These are phyloP conservation scores for Blera fallax DNA, from an alignment of 2,888 invertebrate genomes.

Conservation along the genomic window DNA sequence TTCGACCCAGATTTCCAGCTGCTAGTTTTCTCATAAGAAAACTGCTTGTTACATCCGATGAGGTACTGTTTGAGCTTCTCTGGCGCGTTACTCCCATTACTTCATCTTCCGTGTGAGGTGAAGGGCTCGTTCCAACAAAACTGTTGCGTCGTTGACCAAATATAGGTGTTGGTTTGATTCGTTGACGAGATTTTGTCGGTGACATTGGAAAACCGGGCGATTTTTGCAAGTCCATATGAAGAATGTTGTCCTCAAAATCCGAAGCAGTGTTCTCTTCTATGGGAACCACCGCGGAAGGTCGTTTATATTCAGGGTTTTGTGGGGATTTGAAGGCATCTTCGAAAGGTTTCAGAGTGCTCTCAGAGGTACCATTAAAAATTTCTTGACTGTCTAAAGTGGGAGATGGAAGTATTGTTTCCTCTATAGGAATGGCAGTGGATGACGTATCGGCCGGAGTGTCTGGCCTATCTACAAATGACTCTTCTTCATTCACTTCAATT, in stretches of 20 bases:
- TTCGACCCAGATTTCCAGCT: slow-evolving; percentile 75
- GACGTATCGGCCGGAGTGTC: background rate
- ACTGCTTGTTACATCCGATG: slow-evolving; percentile 48
- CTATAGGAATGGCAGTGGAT: background rate
- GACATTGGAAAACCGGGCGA: slow-evolving; percentile 77
- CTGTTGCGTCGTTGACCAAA: slow-evolving; percentile 86
- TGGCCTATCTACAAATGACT: background rate
- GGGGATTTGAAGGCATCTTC: slow-evolving; percentile 77
- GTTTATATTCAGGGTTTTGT: slow-evolving; percentile 73
- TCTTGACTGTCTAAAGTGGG: background rate
- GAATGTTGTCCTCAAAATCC: slow-evolving; percentile 78
- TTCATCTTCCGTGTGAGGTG: slow-evolving; percentile 74
- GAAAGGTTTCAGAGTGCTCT: slow-evolving; percentile 40
- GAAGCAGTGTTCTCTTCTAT: slow-evolving; percentile 77
- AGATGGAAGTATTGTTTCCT: background rate
- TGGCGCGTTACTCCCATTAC: slow-evolving; percentile 32
- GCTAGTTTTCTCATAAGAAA: slow-evolving; percentile 52
- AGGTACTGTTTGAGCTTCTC: slow-evolving; percentile 65
- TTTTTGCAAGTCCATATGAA: slow-evolving; percentile 79
- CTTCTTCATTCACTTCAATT: background rate
- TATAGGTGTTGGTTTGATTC: slow-evolving; percentile 87
- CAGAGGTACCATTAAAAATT: slow-evolving; percentile 29
- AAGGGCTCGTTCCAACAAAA: slow-evolving; percentile 83
- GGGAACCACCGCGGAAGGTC: slow-evolving; percentile 65
- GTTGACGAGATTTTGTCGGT: slow-evolving; percentile 84